Conservation (phyloP, 2,113 vertebrate genomes). For the Monopterus albus region DNA sequence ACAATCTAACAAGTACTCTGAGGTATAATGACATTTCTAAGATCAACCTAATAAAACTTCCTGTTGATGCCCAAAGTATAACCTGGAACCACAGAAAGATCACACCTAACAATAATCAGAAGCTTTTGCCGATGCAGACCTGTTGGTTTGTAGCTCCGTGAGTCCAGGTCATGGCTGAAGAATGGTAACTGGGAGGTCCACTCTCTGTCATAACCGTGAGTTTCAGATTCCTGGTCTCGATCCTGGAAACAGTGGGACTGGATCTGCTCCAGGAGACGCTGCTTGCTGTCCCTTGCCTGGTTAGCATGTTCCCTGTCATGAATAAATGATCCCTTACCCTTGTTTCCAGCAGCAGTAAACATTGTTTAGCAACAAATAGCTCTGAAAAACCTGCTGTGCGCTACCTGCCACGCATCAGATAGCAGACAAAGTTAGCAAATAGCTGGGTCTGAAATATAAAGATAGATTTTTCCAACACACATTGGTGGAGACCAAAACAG, state of each 20-base stretch:
- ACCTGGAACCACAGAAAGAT: not conserved
- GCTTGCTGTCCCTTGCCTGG: constrained; percentile 85
- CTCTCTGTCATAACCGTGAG: constrained; percentile 83
- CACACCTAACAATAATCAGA: not conserved
- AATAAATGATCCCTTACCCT: not conserved
- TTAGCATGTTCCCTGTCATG: constrained; percentile 84
- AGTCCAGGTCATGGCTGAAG: constrained; percentile 79
- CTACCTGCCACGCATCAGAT: not conserved
- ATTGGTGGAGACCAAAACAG: not conserved
- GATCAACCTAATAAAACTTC: not conserved
- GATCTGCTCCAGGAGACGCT: constrained; percentile 86
- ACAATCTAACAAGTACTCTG: too few relatives aligned
- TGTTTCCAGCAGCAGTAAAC: not conserved
- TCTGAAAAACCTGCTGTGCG: not conserved
- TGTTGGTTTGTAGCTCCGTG: constrained; percentile 57
- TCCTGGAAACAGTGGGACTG: constrained; percentile 85
- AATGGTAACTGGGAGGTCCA: constrained; percentile 79
- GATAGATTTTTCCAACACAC: not conserved
- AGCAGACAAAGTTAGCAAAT: not conserved
- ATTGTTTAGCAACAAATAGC: too few relatives aligned
- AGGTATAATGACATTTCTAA: too few relatives aligned
- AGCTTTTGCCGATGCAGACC: constrained; percentile 32
- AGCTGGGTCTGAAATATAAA: not conserved
- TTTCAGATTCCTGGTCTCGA: constrained; percentile 77
- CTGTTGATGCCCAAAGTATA: too few relatives aligned